Evolutionary conservation across 2,888 invertebrate species (phyloP).

Genomic region (Mesorhabditis spiculigera): DNA sequence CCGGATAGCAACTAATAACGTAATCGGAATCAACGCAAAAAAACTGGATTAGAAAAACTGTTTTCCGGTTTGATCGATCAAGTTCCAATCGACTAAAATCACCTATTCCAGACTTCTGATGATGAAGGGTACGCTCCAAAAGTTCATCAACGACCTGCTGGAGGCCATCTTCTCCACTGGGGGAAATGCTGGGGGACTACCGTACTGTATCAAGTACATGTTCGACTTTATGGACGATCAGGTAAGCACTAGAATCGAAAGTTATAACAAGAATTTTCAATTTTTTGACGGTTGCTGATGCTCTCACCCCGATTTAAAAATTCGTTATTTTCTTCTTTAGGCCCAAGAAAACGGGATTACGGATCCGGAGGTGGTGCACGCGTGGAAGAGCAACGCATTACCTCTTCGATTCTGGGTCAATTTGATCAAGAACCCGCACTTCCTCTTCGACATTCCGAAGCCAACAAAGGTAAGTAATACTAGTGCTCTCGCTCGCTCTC

Average conservation of each 20-base stretch:
- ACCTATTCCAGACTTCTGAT: conserved; percentile 75
- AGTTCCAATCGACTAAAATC: no score
- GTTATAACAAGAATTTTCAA: no score
- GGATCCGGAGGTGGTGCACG: conserved; percentile 78
- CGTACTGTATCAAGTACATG: conserved; percentile 98
- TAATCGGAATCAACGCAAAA: no score
- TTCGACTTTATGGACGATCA: conserved; percentile 99
- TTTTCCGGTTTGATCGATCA: no score
- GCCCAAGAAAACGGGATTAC: conserved; percentile 68
- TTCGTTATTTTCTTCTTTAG: conserved; percentile 21
- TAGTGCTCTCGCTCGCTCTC: not conserved
- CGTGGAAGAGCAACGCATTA: conserved; percentile 96
- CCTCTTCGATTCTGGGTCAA: conserved; percentile 92
- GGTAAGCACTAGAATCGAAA: conserved; percentile 61
- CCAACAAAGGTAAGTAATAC: conserved; percentile 64
- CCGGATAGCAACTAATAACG: no score
- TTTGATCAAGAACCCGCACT: conserved; percentile 89
- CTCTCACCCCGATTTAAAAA: no score
- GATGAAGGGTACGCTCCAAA: conserved; percentile 90
- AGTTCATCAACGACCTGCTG: conserved; percentile 94
- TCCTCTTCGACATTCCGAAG: conserved; percentile 83
- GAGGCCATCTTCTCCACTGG: conserved; percentile 98
- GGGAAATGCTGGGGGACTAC: conserved; percentile 88
- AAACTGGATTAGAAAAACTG: no score
- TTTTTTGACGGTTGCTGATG: no score